A percentile compares a stretch with the other conserved stretches of the same genome.
These are phyloP conservation scores for Spodoptera picta DNA, from an alignment of 2,888 invertebrate genomes.

Conservation along the genomic window DNA sequence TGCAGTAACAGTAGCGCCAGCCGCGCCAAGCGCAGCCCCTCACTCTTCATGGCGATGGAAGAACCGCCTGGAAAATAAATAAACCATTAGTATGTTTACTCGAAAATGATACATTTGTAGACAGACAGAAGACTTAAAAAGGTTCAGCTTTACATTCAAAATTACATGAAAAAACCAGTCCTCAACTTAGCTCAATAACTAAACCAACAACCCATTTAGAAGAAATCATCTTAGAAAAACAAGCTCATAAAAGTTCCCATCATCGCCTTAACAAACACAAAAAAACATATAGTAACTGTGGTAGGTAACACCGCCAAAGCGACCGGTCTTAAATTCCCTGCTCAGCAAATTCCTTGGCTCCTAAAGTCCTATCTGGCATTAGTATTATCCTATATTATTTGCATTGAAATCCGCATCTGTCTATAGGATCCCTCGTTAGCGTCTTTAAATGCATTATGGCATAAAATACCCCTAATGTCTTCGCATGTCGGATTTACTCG, in stretches of 20 bases:
- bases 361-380: background rate
- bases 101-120: background rate
- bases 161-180: too few species aligned
- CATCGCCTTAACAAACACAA: too few species aligned
- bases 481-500: conserved; percentile 32
- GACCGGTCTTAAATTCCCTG: too few species aligned
- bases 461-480: conserved; percentile 30
- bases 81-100: conserved; percentile 2
- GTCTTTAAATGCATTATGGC: conserved; percentile 27
- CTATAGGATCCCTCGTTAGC: conserved; percentile 21
- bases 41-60: conserved; percentile 77
- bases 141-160: too few species aligned
- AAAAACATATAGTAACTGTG: too few species aligned
- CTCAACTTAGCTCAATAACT: background rate
- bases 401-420: conserved; percentile 20
- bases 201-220: too few species aligned
- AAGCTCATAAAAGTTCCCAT: too few species aligned
- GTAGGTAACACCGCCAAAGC: too few species aligned
- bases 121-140: too few species aligned
- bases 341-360: too few species aligned
- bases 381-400: conserved; percentile 8
- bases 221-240: too few species aligned
- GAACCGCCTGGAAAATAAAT: conserved; percentile 66
- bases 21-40: conserved; percentile 82
- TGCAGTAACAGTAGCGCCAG: conserved; percentile 80